Base-by-base conservation (phyloP, 2,797 vertebrate species). In the Loris lydekkerianus region DNA sequence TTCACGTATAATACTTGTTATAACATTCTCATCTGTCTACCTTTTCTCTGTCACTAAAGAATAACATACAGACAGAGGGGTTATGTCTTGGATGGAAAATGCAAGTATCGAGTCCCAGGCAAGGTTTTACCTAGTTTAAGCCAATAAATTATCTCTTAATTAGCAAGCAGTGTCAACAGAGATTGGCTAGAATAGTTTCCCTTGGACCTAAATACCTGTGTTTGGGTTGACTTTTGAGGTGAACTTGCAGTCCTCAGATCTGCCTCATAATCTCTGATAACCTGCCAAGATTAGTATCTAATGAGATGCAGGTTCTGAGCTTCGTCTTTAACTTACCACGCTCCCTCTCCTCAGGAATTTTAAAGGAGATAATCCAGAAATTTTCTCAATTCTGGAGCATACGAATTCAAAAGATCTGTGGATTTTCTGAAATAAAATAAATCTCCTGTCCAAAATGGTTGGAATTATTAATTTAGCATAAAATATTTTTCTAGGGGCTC, bases 321-420 rank as follows among this genome's bases (percentile, higher is more conserved):
- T 65, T 87, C 23, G 21, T 85, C 23, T 37, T 76, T 81, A 83
- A 81, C 27, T 92, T 92, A 53, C n/a, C 73, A 10, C 20, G 84
- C 2, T 93, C 7, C 21, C 5, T 83, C 17, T 80, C 27, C 82
- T 73, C 37, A 43, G 75, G 49, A 18, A 84, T 81, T 94, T 85
- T 61, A 34, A 84, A 89, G 75, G 80, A 49, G 20, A 2, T 27
- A 29, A 29, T 53, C 29, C 43, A 5, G 34, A 77, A 82, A 78
- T 91, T 73, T 96, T 84, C 46, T 96, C 20, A 90, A 43, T 77
- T 90, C 73, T 94, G 65, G 21, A 89, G n/a, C 14, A 37, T 89
- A 65, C 49, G 70, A 67, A 78, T 53, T 93, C 27, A 95, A 89
- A 80, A 46, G 56, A n/a, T 63, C n/a, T 60, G 9, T 63, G 40